Evolutionary conservation across 2,888 invertebrate genomes (phyloP).

Genomic region (Drosophila kanekoi): DNA sequence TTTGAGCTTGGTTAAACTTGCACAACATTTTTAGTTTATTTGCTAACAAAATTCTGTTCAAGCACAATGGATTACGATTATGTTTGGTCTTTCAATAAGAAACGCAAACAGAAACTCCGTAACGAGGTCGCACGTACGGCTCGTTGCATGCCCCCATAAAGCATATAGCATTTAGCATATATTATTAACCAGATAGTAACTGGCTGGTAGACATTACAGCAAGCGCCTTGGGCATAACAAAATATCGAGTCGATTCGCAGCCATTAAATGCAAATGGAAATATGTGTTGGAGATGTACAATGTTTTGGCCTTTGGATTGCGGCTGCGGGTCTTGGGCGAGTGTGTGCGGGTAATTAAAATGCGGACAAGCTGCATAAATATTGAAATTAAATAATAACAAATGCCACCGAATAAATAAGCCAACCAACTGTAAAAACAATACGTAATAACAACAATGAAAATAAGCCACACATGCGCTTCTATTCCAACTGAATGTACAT

Average conservation of each 20-base stretch:
- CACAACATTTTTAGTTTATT: too few species aligned
- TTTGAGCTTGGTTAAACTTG: too few species aligned
- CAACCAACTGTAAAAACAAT: slow-evolving; percentile 73
- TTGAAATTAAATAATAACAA: slow-evolving; percentile 75
- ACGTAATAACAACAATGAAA: slow-evolving; percentile 54
- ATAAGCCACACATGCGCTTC: slow-evolving; percentile 25
- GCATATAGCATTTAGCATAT: slow-evolving; percentile 15
- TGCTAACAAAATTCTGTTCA: too few species aligned
- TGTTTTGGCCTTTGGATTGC: slow-evolving; percentile 2
- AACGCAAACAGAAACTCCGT: not conserved
- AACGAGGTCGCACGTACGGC: slow-evolving; percentile 53
- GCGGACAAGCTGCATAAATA: slow-evolving; percentile 77
- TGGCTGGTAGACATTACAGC: slow-evolving; percentile 30
- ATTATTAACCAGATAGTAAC: slow-evolving; percentile 9
- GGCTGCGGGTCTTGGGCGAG: slow-evolving; percentile 5
- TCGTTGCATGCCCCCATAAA: slow-evolving; percentile 25
- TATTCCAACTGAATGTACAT: slow-evolving; percentile 55
- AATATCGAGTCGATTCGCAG: slow-evolving; percentile 50
- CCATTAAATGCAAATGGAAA: slow-evolving; percentile 8
- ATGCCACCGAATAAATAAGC: slow-evolving; percentile 58
- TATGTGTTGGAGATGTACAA: not conserved
- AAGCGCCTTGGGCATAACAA: slow-evolving; percentile 53
- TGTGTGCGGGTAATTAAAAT: slow-evolving; percentile 65
- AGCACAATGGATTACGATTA: slow-evolving; percentile 29
- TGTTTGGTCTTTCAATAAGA: slow-evolving; percentile 25